A percentile compares a stretch with the other conserved stretches of the same genome.
These are phyloP conservation scores for Ascaphus truei DNA, from an alignment of 2,113 vertebrate species.

Conservation along the genomic window DNA sequence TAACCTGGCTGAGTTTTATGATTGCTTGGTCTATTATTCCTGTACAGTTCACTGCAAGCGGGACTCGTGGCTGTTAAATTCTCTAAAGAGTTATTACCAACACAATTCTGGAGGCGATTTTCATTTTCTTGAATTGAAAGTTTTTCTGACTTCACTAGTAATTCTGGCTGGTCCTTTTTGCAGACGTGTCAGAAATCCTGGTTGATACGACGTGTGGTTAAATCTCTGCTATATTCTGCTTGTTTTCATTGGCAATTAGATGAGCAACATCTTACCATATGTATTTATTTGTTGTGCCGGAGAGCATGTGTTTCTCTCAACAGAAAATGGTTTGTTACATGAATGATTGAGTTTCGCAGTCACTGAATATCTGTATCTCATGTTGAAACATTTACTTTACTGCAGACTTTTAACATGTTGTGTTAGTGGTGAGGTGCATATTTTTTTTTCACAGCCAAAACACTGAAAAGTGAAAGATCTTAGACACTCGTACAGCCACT, in stretches of 20 bases:
- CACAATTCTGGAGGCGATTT: no score
- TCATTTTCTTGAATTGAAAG: neutral
- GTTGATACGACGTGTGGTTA: neutral
- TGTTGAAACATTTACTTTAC: constrained; percentile 1
- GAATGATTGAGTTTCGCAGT: neutral
- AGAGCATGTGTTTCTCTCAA: constrained; percentile 26
- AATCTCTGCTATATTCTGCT: neutral
- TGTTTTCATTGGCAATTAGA: neutral
- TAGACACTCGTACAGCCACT: no score
- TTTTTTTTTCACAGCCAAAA: neutral
- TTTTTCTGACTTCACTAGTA: neutral
- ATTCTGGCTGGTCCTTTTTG: neutral
- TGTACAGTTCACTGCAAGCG: neutral
- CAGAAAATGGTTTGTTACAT: constrained; percentile 31
- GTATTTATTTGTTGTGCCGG: constrained; percentile 36
- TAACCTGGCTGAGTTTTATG: neutral
- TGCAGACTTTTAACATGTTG: neutral
- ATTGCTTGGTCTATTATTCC: neutral
- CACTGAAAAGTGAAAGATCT: neutral
- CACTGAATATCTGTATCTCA: constrained; percentile 3
- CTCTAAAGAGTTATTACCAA: no score
- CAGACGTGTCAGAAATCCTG: neutral
- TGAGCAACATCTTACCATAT: constrained; percentile 1
- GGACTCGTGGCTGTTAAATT: neutral
- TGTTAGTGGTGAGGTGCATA: neutral